Percentiles rank a stretch among this genome's conserved stretches.
Conservation (phyloP, 2,888 invertebrate genomes). For the Andrena chrysosceles region DNA sequence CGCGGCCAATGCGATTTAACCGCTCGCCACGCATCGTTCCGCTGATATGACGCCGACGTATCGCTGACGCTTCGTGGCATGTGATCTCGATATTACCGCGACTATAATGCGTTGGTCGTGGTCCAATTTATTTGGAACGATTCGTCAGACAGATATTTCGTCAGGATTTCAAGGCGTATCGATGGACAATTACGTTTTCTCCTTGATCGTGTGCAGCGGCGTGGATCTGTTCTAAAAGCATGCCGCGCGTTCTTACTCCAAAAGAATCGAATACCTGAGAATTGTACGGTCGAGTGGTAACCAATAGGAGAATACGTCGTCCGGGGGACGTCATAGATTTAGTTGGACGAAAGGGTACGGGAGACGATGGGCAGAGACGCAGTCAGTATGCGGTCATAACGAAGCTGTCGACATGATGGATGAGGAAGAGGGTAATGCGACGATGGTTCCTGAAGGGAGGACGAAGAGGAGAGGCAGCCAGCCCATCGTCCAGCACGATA, state of each 20-base stretch:
- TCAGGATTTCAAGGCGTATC: conserved; percentile 45
- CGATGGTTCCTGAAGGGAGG: conserved; percentile 74
- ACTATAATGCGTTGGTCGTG: conserved; percentile 55
- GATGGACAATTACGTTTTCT: conserved; percentile 41
- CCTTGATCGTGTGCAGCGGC: neutral
- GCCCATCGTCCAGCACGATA: conserved; percentile 77
- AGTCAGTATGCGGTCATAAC: conserved; percentile 82
- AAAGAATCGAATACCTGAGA: conserved; percentile 42
- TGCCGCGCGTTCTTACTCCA: neutral
- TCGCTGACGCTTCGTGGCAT: conserved; percentile 68
- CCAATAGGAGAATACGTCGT: conserved; percentile 46
- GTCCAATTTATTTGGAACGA: conserved; percentile 53
- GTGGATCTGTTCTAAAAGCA: neutral
- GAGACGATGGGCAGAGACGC: conserved; percentile 71
- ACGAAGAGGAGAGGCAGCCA: conserved; percentile 71
- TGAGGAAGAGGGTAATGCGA: conserved; percentile 77
- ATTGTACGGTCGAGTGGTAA: conserved; percentile 14
- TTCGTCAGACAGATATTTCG: conserved; percentile 45
- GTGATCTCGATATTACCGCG: conserved; percentile 59
- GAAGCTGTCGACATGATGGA: conserved; percentile 83
- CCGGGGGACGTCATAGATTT: conserved; percentile 75
- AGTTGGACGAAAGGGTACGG: conserved; percentile 76
- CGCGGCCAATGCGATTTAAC: conserved; percentile 67
- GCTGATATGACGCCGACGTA: conserved; percentile 66
- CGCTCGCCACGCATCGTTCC: conserved; percentile 66